Evolutionary conservation across 2,888 invertebrate species (phyloP), one percentile per base, ranked within the genome.

Genomic region (Zygothrica quintamaculata): DNA sequence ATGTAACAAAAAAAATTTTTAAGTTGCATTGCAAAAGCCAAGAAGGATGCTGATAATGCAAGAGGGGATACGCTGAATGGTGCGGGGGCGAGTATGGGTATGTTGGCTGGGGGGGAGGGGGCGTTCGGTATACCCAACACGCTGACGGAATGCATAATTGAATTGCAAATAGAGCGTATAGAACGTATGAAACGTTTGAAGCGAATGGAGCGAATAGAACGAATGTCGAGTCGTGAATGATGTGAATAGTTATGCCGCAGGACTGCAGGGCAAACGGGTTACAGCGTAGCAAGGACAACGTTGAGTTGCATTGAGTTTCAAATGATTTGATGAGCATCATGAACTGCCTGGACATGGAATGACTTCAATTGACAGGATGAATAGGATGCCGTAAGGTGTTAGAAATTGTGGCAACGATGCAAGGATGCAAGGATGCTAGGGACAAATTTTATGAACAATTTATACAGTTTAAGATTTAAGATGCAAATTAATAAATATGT

Each of bases 111-210:
- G 8, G 15, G 5, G 8, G 7, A 5, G 16, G 1, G 13, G 11
- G 9, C 36, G 7, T 26, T 7, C 36, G 50, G 56, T 56, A 59
- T 65, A 60, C 70, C 50, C 51, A 70, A 62, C 77, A 73, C 74
- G 78, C 76, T 62, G 60, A 44, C 73, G 75, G 79, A 84, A 79
- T 79, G 84, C 80, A 79, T 79, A 79, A 79, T 84, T 79, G 79
- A 84, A 80, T 74, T 84, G 62, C 72, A 80, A 79, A 73, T 62
- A 78, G 46, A 62, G 39, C 55, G 57, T 69, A 56, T 37, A 42
- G 34, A 56, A 31, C 42, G 42, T 46, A 65, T 36, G 36, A 8
- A 56, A 48, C 43, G 56, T 56, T 34, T 59, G 66, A 55, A 68
- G 70, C 58, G 65, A 65, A 60, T 31, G n/a, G n/a, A 34, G 43